phyloP scores from a whole-genome alignment of 2,888 invertebrate species.

The Eugnorisma glareosa region DNA sequence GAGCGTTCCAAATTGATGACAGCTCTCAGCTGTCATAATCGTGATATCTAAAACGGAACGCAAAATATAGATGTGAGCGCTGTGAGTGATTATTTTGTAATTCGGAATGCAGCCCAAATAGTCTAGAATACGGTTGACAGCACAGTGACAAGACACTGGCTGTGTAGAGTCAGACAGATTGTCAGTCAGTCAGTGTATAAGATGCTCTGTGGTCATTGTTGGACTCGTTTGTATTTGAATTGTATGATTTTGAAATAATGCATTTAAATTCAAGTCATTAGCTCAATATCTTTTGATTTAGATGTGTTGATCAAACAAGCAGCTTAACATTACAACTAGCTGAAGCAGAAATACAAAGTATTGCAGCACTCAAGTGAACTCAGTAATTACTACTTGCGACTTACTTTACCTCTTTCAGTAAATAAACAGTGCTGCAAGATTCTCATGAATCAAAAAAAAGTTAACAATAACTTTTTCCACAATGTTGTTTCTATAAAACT shows the following conservation, averaged over 20 bases:
- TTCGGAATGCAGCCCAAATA: no score
- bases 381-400: neutral
- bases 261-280: neutral
- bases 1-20: no score
- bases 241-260: neutral
- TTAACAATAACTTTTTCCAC: slow-evolving; percentile 70
- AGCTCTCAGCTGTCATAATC: no score
- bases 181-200: no score
- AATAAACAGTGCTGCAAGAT: neutral
- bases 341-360: neutral
- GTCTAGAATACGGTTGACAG: no score
- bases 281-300: neutral
- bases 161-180: neutral
- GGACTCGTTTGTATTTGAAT: neutral
- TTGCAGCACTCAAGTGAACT: neutral
- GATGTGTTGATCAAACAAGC: neutral
- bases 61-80: no score
- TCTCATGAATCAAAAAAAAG: slow-evolving; percentile 67
- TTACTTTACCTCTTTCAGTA: neutral
- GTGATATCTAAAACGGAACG: no score
- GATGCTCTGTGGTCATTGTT: no score
- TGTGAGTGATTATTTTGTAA: no score
- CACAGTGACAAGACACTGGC: neutral
- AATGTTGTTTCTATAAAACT: slow-evolving; percentile 78
- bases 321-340: neutral